These are phyloP conservation scores for Athripsodes cinereus DNA, from an alignment of 2,888 invertebrate species.

Conservation along the genomic window DNA sequence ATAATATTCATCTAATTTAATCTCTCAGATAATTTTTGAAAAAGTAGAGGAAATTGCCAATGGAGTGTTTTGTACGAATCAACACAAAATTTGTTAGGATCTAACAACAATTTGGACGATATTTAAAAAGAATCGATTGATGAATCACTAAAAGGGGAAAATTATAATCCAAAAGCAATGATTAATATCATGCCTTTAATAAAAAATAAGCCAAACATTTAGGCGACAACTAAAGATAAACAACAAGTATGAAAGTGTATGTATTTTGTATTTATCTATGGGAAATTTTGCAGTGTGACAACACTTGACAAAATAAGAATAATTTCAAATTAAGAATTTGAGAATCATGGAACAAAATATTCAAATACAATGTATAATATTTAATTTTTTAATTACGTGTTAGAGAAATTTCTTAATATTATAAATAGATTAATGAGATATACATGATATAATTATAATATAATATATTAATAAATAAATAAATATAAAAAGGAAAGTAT, in stretches of 20 bases:
- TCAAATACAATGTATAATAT: too few relatives aligned
- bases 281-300: background rate
- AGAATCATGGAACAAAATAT: too few relatives aligned
- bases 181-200: background rate
- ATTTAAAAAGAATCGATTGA: background rate
- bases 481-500: constrained; percentile 9
- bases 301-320: background rate
- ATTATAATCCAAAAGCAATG: background rate
- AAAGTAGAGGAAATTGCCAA: too few relatives aligned
- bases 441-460: constrained; percentile 4
- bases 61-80: too few relatives aligned
- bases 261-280: background rate
- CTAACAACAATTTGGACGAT: too few relatives aligned
- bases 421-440: constrained; percentile 4
- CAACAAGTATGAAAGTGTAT: background rate
- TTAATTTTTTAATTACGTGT: background rate
- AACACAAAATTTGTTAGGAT: too few relatives aligned
- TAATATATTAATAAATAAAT: constrained; percentile 1
- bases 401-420: constrained; percentile 4
- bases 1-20: too few relatives aligned
- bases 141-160: background rate
- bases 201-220: background rate
- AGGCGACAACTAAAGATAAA: background rate
- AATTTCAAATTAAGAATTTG: too few relatives aligned
- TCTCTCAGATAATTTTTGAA: too few relatives aligned